Conservation (phyloP, 2,797 vertebrate species). For the Molossus alvarezi region DNA sequence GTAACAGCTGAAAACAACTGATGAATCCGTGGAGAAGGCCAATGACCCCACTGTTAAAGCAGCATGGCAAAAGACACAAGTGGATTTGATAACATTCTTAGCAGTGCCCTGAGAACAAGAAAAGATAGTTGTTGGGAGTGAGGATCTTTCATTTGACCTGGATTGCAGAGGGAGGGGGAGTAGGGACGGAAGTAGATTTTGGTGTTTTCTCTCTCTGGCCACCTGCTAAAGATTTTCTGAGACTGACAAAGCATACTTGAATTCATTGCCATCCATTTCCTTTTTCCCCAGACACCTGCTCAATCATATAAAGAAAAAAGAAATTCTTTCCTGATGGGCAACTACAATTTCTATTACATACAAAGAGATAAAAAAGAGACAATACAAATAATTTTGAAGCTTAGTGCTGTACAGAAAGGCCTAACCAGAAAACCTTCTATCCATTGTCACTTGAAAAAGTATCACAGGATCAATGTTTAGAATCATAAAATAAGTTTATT, state of each 20-base stretch:
- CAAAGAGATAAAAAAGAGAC: conserved; percentile 11
- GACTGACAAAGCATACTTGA: not conserved
- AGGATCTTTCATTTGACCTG: conserved; percentile 18
- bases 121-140: conserved; percentile 2
- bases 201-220: conserved; percentile 25
- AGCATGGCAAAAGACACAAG: conserved; percentile 27
- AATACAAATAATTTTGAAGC: conserved; percentile 38
- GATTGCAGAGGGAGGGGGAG: not conserved
- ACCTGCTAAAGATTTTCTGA: conserved; percentile 57
- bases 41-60: conserved; percentile 52
- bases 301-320: conserved; percentile 64
- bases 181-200: not conserved
- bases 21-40: conserved; percentile 42
- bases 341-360: conserved; percentile 44
- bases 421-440: conserved; percentile 42
- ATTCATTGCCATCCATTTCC: conserved; percentile 22
- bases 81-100: conserved; percentile 55
- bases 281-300: conserved; percentile 54
- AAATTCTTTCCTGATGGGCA: conserved; percentile 48
- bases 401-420: conserved; percentile 41
- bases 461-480: conserved; percentile 27
- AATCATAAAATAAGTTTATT: conserved; percentile 37
- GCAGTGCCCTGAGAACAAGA: conserved; percentile 2
- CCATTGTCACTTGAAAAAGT: conserved; percentile 34
- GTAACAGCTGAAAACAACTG: conserved; percentile 66